These are phyloP conservation scores for Dusona sp. DNA, from an alignment of 2,888 invertebrate genomes.

Conservation along the genomic window DNA sequence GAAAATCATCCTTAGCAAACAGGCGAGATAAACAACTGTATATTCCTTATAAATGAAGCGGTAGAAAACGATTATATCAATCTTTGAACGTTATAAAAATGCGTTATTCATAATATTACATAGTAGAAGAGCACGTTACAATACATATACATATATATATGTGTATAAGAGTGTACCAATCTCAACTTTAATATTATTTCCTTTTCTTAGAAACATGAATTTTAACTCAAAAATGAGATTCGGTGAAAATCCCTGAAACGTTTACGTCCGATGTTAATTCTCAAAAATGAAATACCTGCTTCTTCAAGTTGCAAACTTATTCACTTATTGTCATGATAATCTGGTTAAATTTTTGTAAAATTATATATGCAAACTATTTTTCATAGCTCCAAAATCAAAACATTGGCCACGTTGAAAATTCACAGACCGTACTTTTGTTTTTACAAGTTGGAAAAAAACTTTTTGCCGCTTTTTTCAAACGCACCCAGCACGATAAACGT, in stretches of 20 bases:
- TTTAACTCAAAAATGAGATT: background rate
- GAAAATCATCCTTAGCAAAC: background rate
- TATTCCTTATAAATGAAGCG: constrained; percentile 68
- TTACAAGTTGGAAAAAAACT: background rate
- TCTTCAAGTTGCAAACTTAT: background rate
- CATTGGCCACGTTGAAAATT: background rate
- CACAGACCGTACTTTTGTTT: background rate
- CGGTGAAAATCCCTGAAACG: background rate
- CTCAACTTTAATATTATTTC: background rate
- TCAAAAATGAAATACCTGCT: background rate
- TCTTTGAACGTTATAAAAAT: constrained; percentile 73
- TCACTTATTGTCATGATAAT: background rate
- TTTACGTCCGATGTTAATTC: background rate
- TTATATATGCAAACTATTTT: background rate
- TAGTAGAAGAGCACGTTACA: constrained; percentile 51
- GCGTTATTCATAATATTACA: constrained; percentile 69
- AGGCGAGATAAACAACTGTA: constrained; percentile 17
- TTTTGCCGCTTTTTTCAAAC: background rate
- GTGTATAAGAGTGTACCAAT: background rate
- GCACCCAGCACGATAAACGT: background rate
- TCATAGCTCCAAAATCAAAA: background rate
- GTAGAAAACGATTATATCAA: constrained; percentile 74
- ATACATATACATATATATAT: constrained; percentile 27
- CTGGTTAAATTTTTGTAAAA: background rate
- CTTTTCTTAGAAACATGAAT: background rate